Base-by-base conservation (phyloP, 2,888 invertebrate genomes). In the Lasioglossum pauxillum region DNA sequence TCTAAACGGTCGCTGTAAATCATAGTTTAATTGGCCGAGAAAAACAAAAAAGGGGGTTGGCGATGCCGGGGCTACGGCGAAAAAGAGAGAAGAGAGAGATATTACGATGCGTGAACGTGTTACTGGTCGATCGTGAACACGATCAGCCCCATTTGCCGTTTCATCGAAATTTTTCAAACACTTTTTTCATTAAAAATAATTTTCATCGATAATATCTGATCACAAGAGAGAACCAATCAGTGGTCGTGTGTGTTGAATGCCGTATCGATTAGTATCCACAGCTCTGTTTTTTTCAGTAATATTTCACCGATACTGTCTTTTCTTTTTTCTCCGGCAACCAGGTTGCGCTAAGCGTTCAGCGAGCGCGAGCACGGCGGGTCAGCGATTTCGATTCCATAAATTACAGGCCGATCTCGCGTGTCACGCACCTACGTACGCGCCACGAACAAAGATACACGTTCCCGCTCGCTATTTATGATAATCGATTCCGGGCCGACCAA, bases 1-100 rank as follows among this genome's bases (percentile, higher is more conserved):
- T 78, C 87, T 88, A 90, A 92, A 92, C 88, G 91, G 69, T 90
- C 89, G 87, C 84, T 89, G 90, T 92, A 92, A 92, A 92, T 92
- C 92, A 92, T 92, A 91, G 91, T 91, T 85, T 89, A 92, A 92
- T 92, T 89, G 91, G 87, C 80, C 79, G 57, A 80, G 78, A 83
- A 76, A 77, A 67, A 41, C 57, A 16, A 60, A 41, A 71, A 60
- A 31, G 78, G 67, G 71, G 71, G 41, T n/a, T 79, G 49, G 10
- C 35, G 23, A 53, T 57, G 75, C 19, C 19, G 19, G 31, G 69
- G 71, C 41, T 41, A 23, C 19, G 5, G n/a, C 27, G 49, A 72
- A 44, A 19, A 38, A 41, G 23, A 19, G 46, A 49, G 57, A 14
- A 8, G n/a, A 46, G 38, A n/a, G 64, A 41, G 14, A 38, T 27